Percentiles rank a stretch among this genome's conserved stretches.
Conservation (phyloP, 1,140 invertebrate genomes). For the Caenorhabditis tropicalis region DNA sequence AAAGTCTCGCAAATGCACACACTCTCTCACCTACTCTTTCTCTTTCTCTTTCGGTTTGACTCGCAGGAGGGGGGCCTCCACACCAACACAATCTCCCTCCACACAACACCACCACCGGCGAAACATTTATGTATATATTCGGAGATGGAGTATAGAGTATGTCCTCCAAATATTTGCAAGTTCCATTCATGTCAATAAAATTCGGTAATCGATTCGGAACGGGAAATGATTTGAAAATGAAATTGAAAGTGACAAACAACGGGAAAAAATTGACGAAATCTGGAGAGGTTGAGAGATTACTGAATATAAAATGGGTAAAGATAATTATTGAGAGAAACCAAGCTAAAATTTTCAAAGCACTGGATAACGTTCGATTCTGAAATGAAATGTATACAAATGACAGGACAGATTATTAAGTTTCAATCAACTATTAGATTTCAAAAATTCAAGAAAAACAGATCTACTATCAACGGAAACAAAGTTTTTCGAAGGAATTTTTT, state of each 20-base stretch:
- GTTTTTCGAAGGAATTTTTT: not conserved
- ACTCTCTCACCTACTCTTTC: not conserved
- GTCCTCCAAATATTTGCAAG: slow-evolving; percentile 38
- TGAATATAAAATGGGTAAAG: too few relatives aligned
- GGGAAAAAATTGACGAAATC: not conserved
- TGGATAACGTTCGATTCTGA: too few relatives aligned
- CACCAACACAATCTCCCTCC: not conserved
- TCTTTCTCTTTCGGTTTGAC: not conserved
- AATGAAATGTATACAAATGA: too few relatives aligned
- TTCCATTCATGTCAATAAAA: slow-evolving; percentile 31
- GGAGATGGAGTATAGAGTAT: slow-evolving; percentile 38
- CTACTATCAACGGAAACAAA: too few relatives aligned
- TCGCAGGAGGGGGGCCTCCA: not conserved
- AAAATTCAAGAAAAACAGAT: too few relatives aligned
- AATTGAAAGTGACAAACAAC: slow-evolving; percentile 15
- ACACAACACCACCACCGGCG: slow-evolving; percentile 27
- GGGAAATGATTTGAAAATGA: not conserved
- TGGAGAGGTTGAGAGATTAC: not conserved
- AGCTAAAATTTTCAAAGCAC: too few relatives aligned
- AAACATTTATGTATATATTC: slow-evolving; percentile 44
- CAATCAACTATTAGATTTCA: too few relatives aligned
- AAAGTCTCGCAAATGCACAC: not conserved
- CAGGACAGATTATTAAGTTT: too few relatives aligned
- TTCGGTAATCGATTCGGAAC: slow-evolving; percentile 35
- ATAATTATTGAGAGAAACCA: too few relatives aligned